Conservation (phyloP, 2,888 invertebrate genomes). For the Pachycephus smyrnensis region DNA sequence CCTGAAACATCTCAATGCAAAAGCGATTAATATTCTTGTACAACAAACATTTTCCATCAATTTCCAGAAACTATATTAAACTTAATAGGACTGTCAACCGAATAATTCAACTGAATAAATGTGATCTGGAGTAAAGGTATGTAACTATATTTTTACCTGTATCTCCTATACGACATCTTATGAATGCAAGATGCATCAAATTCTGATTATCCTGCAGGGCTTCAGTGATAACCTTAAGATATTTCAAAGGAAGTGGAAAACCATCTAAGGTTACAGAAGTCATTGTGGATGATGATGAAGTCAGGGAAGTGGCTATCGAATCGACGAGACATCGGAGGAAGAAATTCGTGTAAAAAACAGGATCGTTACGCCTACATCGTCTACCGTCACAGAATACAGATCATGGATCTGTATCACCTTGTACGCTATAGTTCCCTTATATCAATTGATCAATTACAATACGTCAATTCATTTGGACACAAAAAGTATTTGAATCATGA, state of each 20-base stretch:
- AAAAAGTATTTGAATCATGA: neutral
- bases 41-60: neutral
- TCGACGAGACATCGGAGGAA: slow-evolving; percentile 43
- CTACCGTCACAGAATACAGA: neutral
- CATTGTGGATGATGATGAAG: slow-evolving; percentile 31
- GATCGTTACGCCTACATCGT: slow-evolving; percentile 14
- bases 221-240: slow-evolving; percentile 37
- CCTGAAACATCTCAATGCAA: slow-evolving; percentile 28
- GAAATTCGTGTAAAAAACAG: slow-evolving; percentile 44
- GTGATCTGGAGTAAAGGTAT: neutral
- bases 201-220: slow-evolving; percentile 38
- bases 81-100: neutral
- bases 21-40: neutral
- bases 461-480: neutral
- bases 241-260: slow-evolving; percentile 40
- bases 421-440: slow-evolving; percentile 5
- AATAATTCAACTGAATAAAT: neutral
- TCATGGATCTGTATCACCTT: neutral
- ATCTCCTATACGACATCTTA: slow-evolving; percentile 40
- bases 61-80: neutral
- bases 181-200: slow-evolving; percentile 35
- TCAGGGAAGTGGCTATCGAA: slow-evolving; percentile 37
- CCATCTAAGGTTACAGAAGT: slow-evolving; percentile 42
- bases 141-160: slow-evolving; percentile 27
- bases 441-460: neutral